Evolutionary conservation across 2,888 invertebrate genomes (phyloP).

Genomic region (Stictocephala bisonia): DNA sequence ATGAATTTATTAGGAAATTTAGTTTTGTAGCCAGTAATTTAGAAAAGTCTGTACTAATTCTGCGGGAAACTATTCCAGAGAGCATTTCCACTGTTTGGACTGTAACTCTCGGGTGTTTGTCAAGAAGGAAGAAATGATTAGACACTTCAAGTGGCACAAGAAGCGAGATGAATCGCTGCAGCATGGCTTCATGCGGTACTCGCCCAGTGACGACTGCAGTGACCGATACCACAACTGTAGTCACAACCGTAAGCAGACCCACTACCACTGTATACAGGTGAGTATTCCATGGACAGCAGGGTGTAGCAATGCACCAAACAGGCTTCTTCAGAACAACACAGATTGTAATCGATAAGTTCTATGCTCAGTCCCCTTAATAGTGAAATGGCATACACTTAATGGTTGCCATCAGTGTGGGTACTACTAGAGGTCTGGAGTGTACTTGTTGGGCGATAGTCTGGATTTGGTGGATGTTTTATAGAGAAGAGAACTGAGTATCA

Average conservation of each 20-base stretch:
- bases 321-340: too few species aligned
- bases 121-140: constrained; percentile 98
- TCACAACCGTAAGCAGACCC: constrained; percentile 94
- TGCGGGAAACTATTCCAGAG: constrained; percentile 67
- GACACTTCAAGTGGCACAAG: constrained; percentile 99
- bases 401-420: too few species aligned
- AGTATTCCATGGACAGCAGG: constrained; percentile 35
- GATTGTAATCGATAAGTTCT: too few species aligned
- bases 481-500: too few species aligned
- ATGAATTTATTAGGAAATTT: background rate
- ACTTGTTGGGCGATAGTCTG: too few species aligned
- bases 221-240: constrained; percentile 84
- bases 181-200: constrained; percentile 95
- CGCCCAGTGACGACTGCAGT: constrained; percentile 94
- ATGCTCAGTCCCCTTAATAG: too few species aligned
- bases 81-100: constrained; percentile 94
- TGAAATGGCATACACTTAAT: too few species aligned
- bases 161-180: constrained; percentile 96
- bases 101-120: constrained; percentile 89
- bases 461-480: too few species aligned
- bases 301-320: too few species aligned
- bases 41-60: too few species aligned
- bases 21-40: too few species aligned
- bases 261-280: constrained; percentile 96
- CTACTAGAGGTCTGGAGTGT: too few species aligned